These are phyloP conservation scores for Ptiloglossa arizonensis DNA, from an alignment of 1,140 invertebrate genomes.

Conservation along the genomic window DNA sequence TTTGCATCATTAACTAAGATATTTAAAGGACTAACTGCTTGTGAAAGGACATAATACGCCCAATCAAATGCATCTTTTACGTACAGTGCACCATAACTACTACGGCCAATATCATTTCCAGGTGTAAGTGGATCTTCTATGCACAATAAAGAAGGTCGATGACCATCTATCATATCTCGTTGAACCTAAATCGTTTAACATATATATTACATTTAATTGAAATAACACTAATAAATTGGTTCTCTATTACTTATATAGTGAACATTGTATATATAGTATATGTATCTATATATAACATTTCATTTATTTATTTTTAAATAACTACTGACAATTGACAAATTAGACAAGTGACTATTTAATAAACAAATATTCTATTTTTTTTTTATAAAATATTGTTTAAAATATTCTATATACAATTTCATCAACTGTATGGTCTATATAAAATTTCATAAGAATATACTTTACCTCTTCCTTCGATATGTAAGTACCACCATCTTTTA, in stretches of 20 bases:
- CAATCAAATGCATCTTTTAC: conserved; percentile 98
- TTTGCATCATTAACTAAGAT: conserved; percentile 83
- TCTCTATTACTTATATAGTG: neutral
- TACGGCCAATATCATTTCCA: conserved; percentile 97
- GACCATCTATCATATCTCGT: conserved; percentile 95
- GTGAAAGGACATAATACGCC: conserved; percentile 93
- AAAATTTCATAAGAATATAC: conserved; percentile 19
- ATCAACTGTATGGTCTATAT: conserved; percentile 16
- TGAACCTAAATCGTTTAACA: conserved; percentile 83
- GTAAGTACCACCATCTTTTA: conserved; percentile 96
- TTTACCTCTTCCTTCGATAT: conserved; percentile 95
- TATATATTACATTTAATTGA: neutral
- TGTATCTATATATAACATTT: no score
- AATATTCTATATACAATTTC: neutral
- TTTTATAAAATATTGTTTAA: neutral
- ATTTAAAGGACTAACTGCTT: conserved; percentile 89
- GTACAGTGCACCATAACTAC: conserved; percentile 94
- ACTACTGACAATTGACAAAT: neutral
- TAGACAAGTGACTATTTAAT: neutral
- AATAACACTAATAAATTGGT: neutral
- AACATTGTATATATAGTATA: conserved; percentile 1
- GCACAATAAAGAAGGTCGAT: conserved; percentile 95
- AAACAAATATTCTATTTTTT: neutral
- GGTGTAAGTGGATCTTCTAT: conserved; percentile 98
- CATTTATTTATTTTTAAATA: no score